These are phyloP conservation scores for Ochropleura leucogaster DNA, from an alignment of 2,888 invertebrate species.

Conservation along the genomic window DNA sequence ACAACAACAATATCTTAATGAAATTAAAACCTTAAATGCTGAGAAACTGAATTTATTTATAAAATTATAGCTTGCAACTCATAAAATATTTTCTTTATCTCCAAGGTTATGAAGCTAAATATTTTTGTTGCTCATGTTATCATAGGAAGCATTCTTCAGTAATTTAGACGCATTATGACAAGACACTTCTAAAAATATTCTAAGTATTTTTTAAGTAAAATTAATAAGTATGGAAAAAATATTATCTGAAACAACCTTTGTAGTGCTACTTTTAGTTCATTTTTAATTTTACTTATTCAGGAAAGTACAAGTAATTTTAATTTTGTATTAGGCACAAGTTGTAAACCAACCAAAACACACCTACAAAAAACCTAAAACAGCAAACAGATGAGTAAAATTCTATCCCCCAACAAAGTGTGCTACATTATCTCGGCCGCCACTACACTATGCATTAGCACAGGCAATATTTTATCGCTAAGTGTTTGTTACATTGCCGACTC, in stretches of 20 bases:
- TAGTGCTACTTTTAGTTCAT: not conserved
- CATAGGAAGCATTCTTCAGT: conserved; percentile 27
- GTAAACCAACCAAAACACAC: not conserved
- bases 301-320: not conserved
- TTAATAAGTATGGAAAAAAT: not conserved
- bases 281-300: not conserved
- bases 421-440: conserved; percentile 67
- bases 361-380: conserved; percentile 25
- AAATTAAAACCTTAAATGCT: not conserved
- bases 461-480: conserved; percentile 81
- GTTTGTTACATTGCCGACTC: conserved; percentile 75
- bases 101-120: not conserved
- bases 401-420: conserved; percentile 55
- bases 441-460: conserved; percentile 77
- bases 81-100: not conserved
- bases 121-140: conserved; percentile 7
- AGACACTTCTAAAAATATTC: not conserved
- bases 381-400: conserved; percentile 49
- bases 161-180: not conserved
- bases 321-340: not conserved
- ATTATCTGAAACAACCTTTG: not conserved
- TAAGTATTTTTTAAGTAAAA: not conserved
- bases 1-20: too few relatives aligned
- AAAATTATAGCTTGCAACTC: not conserved
- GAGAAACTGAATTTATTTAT: not conserved